Percentiles rank a stretch among this genome's conserved stretches.
Evolutionary conservation across 92 coral and sea anemone species (phyloP).

Genomic region (Actinostola sp.): DNA sequence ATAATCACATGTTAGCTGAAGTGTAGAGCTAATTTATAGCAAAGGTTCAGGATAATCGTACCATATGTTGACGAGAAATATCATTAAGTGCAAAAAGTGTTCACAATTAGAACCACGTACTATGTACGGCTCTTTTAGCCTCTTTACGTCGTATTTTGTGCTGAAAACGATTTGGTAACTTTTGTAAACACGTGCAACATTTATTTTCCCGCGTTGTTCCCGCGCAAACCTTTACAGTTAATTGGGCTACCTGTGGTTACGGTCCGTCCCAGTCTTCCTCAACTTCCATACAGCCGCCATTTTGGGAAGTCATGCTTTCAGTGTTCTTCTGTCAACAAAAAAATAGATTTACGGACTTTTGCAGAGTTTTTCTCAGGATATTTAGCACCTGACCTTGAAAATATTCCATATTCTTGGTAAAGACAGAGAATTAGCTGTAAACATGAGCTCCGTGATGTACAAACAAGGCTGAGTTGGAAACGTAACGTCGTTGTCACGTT

Average conservation of each 20-base stretch:
- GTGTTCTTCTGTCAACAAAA: background rate
- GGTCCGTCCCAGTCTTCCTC: constrained; percentile 1
- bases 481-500: constrained; percentile 20
- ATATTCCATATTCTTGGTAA: background rate
- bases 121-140: no score
- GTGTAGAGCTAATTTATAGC: background rate
- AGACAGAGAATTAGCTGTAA: background rate
- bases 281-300: background rate
- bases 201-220: background rate
- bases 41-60: no score
- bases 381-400: background rate
- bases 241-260: constrained; percentile 5
- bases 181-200: background rate
- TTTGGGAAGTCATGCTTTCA: background rate
- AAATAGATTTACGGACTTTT: background rate
- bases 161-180: background rate
- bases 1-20: no score
- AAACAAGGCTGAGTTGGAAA: background rate
- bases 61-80: no score
- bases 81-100: no score
- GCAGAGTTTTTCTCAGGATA: background rate
- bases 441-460: background rate
- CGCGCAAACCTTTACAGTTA: no score
- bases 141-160: no score
- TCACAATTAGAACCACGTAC: no score